These are phyloP conservation scores for Pimpla rufipes DNA, from an alignment of 2,888 invertebrate species.

Conservation along the genomic window DNA sequence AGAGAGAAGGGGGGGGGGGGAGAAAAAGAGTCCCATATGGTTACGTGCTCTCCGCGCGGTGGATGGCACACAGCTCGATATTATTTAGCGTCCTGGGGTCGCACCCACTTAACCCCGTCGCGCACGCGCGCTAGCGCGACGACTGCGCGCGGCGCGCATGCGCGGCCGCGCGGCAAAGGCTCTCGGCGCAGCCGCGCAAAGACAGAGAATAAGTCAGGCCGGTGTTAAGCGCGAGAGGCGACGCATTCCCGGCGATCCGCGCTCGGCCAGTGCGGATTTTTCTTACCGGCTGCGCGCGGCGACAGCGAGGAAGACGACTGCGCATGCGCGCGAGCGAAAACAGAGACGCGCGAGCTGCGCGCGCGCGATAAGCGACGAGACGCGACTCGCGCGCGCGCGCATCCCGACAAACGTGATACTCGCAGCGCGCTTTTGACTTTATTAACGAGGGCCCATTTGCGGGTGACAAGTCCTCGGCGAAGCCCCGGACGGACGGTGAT, in stretches of 20 bases:
- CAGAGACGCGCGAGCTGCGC: too few relatives aligned
- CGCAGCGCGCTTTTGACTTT: too few relatives aligned
- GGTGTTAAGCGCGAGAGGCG: conserved; percentile 78
- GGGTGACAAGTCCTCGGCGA: too few relatives aligned
- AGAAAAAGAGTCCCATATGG: conserved; percentile 68
- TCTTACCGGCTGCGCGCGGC: too few relatives aligned
- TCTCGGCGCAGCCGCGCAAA: conserved; percentile 75
- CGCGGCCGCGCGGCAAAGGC: conserved; percentile 32
- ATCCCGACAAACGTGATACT: too few relatives aligned
- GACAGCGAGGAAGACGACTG: too few relatives aligned
- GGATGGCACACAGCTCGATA: conserved; percentile 82
- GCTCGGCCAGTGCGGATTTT: too few relatives aligned
- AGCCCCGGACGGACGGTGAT: too few relatives aligned
- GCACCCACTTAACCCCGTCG: conserved; percentile 83
- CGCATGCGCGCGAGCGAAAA: too few relatives aligned
- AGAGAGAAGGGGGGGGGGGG: conserved; percentile 18
- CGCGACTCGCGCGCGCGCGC: too few relatives aligned
- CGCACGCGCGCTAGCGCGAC: conserved; percentile 71
- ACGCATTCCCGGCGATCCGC: conserved; percentile 77
- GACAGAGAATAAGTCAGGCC: conserved; percentile 83
- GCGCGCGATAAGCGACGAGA: too few relatives aligned
- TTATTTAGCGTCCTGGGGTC: conserved; percentile 84
- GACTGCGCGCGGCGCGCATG: conserved; percentile 70
- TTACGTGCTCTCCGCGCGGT: conserved; percentile 77
- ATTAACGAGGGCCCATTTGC: too few relatives aligned